Conservation (phyloP, 2,797 vertebrate species). For the Atherinosoma microstoma region DNA sequence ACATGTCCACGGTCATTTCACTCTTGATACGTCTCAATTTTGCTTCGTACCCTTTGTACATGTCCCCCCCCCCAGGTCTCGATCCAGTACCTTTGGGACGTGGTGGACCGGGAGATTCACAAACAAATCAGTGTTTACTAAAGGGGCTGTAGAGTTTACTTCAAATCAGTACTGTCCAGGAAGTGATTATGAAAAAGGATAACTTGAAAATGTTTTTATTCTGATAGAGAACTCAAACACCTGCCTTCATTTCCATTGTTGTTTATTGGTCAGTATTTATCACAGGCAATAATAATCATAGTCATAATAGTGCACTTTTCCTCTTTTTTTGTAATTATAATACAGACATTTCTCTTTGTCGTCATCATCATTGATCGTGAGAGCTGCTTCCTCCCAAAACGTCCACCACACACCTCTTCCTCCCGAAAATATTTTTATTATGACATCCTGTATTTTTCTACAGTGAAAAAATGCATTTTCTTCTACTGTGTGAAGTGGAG, state of each 20-base stretch:
- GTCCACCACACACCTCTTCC: constrained; percentile 45
- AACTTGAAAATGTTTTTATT: background rate
- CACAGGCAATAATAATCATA: constrained; percentile 87
- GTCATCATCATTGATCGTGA: constrained; percentile 51
- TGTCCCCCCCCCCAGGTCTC: too few species aligned
- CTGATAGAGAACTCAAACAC: constrained; percentile 19
- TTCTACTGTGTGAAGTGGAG: constrained; percentile 57
- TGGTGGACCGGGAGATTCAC: background rate
- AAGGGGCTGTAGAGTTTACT: background rate
- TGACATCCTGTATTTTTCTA: constrained; percentile 53
- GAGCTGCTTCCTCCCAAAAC: constrained; percentile 57
- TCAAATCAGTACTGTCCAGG: too few species aligned
- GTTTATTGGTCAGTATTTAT: constrained; percentile 86
- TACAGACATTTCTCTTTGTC: constrained; percentile 83
- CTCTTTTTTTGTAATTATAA: constrained; percentile 78
- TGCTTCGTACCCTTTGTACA: too few species aligned
- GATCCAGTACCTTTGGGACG: too few species aligned
- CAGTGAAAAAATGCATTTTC: constrained; percentile 39
- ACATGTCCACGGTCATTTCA: too few species aligned
- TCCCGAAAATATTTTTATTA: constrained; percentile 26
- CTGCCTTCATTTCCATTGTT: constrained; percentile 66
- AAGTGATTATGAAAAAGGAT: too few species aligned
- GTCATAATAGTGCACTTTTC: constrained; percentile 85
- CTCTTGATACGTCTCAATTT: too few species aligned
- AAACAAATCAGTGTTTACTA: background rate